A percentile compares a stretch with the other conserved stretches of the same genome.
phyloP scores from a whole-genome alignment of 1,140 invertebrate species.

The Euwallacea similis region DNA sequence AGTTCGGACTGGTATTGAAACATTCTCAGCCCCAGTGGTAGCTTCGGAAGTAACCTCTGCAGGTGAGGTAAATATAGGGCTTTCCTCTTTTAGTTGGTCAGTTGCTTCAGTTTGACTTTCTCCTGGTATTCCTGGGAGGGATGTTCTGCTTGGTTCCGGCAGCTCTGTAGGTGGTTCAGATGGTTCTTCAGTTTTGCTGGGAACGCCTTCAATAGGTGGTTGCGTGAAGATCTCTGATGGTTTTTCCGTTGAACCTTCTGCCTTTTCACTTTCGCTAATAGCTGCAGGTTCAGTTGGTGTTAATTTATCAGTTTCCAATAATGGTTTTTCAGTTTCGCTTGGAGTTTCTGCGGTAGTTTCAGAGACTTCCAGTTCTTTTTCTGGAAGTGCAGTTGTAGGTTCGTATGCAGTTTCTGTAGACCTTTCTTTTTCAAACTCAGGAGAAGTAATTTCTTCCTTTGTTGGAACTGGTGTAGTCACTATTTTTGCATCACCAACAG shows the following conservation, averaged over 20 bases:
- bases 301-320: background rate
- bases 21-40: conserved; percentile 14
- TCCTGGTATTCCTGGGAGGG: conserved; percentile 3
- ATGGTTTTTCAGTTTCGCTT: no score
- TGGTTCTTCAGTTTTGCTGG: background rate
- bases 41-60: conserved; percentile 5
- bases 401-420: background rate
- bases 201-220: background rate
- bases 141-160: background rate
- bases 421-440: background rate
- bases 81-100: conserved; percentile 7
- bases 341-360: background rate
- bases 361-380: conserved; percentile 13
- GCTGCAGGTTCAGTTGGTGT: background rate
- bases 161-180: background rate
- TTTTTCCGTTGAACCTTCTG: conserved; percentile 4
- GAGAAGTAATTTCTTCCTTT: background rate
- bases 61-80: conserved; percentile 20
- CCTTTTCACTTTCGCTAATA: conserved; percentile 2
- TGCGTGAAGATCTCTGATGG: background rate
- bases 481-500: no score
- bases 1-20: conserved; percentile 14
- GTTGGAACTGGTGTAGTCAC: background rate
- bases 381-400: conserved; percentile 31
- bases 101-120: conserved; percentile 14